Percentiles rank a stretch among this genome's conserved stretches.
Evolutionary conservation across 1,140 invertebrate genomes (phyloP).

Genomic region (Drosophila parvula): DNA sequence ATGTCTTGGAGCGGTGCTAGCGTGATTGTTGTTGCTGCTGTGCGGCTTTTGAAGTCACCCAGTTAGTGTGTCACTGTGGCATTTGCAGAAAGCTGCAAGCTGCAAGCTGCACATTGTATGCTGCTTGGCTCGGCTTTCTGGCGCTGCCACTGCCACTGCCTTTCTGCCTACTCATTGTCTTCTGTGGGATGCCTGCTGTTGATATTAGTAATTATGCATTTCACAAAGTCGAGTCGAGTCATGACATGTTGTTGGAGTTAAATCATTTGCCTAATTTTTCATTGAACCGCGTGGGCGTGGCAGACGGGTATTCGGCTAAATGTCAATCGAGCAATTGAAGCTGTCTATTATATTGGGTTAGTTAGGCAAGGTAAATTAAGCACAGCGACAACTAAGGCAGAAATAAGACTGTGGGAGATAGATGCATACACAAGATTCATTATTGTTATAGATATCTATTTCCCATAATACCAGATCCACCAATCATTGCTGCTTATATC

Average conservation of each 20-base stretch:
- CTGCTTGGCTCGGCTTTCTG: neutral
- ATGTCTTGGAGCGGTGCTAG: conserved; percentile 22
- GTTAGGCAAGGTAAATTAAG: conserved; percentile 9
- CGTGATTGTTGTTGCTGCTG: conserved; percentile 31
- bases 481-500: neutral
- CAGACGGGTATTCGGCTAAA: conserved; percentile 18
- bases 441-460: neutral
- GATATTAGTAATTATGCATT: conserved; percentile 73
- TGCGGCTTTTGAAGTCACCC: conserved; percentile 67
- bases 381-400: neutral
- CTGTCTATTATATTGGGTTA: conserved; percentile 13
- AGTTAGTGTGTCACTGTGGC: conserved; percentile 78
- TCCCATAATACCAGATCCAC: neutral
- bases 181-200: conserved; percentile 47
- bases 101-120: conserved; percentile 7
- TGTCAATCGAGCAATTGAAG: conserved; percentile 32
- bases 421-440: neutral
- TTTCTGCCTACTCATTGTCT: conserved; percentile 54
- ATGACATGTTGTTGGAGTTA: conserved; percentile 42
- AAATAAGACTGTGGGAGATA: neutral
- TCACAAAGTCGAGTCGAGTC: conserved; percentile 58
- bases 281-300: conserved; percentile 34
- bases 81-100: conserved; percentile 54
- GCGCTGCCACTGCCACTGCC: conserved; percentile 36
- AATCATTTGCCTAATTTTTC: conserved; percentile 53